Base-by-base conservation (phyloP, 2,113 vertebrate species). In the Potamarius usumacintae region DNA sequence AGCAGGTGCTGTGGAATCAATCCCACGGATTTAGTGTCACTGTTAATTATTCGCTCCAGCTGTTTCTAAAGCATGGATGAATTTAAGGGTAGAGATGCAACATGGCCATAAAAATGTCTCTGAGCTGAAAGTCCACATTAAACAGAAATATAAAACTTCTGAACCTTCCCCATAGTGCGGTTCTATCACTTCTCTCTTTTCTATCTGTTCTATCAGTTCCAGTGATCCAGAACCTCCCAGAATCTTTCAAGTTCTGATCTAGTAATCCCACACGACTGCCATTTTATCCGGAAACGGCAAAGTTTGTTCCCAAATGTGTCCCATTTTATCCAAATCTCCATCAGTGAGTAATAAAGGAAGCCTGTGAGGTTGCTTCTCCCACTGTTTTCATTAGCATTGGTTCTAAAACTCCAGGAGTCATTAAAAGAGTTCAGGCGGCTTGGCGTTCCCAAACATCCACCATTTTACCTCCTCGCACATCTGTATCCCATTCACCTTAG, bases 351-450 rank as follows among this genome's bases (percentile, higher is more conserved):
- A 83, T 83, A 50, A 83, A 65, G 34, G 80, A 48, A 63, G 4
- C 11, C 81, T 50, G 81, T 48, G 63, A 63, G 58, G 63, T 82
- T 82, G 65, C 81, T 83, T 83, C 60, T 83, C 22, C 81, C 6
- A 25, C 81, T 83, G 81, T 22, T 82, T 63, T 82, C 65, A 82
- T 82, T 82, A 82, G 81, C 81, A 65, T 65, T 65, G 81, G 81
- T 83, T 27, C 34, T 50, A 52, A 67, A 83, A 65, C 60, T 83
- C 81, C 81, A 83, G 60, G 60, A 82, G 81, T 50, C 81, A 82
- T 82, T 82, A 82, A 82, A 65, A 60, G 81, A 50, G 81, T 82
- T 65, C 11, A 50, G 34, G 22, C 22, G 1, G 57, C 62, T 48
- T 62, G 58, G 34, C 0, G 58, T 50, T 62, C 60, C 60, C 34